These are phyloP conservation scores for Fragariocoptes setiger DNA, from an alignment of 1,140 invertebrate species.

Conservation along the genomic window DNA sequence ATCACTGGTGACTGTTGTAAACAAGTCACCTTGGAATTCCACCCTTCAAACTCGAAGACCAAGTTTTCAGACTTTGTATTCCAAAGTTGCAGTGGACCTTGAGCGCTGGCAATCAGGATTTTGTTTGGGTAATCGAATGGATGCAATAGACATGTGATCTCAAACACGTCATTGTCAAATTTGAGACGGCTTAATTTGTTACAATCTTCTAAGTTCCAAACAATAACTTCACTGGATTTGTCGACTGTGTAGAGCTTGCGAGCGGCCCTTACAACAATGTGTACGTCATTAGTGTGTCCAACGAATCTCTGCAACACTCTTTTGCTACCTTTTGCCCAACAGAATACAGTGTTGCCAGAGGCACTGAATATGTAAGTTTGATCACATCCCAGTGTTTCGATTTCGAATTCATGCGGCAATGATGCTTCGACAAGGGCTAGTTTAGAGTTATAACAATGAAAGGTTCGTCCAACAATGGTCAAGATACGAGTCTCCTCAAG, in stretches of 20 bases:
- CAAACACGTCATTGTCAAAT: conserved; percentile 28
- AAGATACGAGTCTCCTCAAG: conserved; percentile 7
- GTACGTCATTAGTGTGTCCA: conserved; percentile 33
- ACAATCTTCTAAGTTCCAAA: conserved; percentile 43
- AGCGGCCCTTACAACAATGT: conserved; percentile 40
- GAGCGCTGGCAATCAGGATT: conserved; percentile 56
- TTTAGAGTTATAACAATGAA: conserved; percentile 8
- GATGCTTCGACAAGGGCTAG: conserved; percentile 8
- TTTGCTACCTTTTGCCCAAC: conserved; percentile 39
- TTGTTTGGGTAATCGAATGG: conserved; percentile 79
- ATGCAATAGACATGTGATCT: conserved; percentile 44
- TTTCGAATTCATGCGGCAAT: conserved; percentile 24
- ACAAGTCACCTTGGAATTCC: conserved; percentile 30
- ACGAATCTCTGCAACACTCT: neutral
- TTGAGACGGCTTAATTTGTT: neutral
- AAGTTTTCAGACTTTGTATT: conserved; percentile 46
- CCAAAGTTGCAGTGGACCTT: conserved; percentile 61
- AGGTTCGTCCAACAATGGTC: conserved; percentile 5
- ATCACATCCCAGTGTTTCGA: conserved; percentile 45
- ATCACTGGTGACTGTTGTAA: conserved; percentile 42
- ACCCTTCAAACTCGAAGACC: conserved; percentile 47
- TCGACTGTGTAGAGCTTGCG: conserved; percentile 55
- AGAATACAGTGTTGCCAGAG: conserved; percentile 35
- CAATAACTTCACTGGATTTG: conserved; percentile 33
- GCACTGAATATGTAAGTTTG: conserved; percentile 48